Base-by-base conservation (phyloP, 2,888 invertebrate genomes). In the Pandemis cinnamomeana region DNA sequence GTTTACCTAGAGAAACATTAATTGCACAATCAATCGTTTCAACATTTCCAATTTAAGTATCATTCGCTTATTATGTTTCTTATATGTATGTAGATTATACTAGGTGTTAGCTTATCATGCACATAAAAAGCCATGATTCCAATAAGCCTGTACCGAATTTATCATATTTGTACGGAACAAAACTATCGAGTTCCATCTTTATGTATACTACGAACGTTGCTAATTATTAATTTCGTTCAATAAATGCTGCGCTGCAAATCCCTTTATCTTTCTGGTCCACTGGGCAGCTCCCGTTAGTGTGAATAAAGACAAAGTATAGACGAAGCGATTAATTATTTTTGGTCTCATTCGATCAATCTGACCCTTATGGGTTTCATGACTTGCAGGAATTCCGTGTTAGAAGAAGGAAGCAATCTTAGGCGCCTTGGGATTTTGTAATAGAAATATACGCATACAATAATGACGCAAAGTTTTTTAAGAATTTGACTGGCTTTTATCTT, bases 291-390 rank as follows among this genome's bases (percentile, higher is more conserved):
- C 64, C 64, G 48, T 58, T 62, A 58, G 66, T 66, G 75, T 62
- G 67, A 64, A 67, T 70, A 41, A 13, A 60, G 68, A 74, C 84
- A 81, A 83, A 84, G 82, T 83, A 82, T 77, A 15, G 67, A 53
- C 0, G 53, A 51, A 42, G 41, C 72, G 85, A 88, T 87, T 87
- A 86, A 89, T 89, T 88, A 88, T 83, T 84, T 85, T 80, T 81
- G 81, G 77, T 71, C 46, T 20, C 27, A 58, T 80, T 77, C 76
- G 77, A 82, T 82, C 69, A 73, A 77, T 75, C 63, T 62, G 61
- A 67, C 64, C 61, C 46, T 67, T 72, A 76, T 70, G 67, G 67
- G 63, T 44, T 66, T 27, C 48, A 61, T 77, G 70, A 74, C 74
- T 77, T 73, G 73, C 71, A 68, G 46, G 48, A 66, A 66, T 69